Evolutionary conservation across 2,113 vertebrate genomes (phyloP).

Genomic region (Enhydra lutris): DNA sequence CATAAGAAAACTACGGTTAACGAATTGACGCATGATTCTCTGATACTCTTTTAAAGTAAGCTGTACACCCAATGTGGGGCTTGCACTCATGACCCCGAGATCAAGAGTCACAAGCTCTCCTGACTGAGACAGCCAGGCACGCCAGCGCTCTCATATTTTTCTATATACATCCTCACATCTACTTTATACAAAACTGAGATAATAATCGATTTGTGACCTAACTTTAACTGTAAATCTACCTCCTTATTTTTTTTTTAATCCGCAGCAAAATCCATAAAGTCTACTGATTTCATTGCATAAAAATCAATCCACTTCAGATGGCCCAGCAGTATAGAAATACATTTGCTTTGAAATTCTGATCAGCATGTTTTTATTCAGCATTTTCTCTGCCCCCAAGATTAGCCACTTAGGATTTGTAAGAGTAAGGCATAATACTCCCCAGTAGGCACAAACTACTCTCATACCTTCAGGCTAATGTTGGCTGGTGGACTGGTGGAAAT

Average conservation of each 20-base stretch:
- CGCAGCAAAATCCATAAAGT: background rate
- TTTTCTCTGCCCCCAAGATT: background rate
- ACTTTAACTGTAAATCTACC: slow-evolving; percentile 23
- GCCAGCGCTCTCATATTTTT: background rate
- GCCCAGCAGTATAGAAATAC: background rate
- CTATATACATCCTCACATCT: background rate
- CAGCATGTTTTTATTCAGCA: background rate
- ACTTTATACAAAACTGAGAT: background rate
- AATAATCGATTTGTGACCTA: background rate
- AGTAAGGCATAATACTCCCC: background rate
- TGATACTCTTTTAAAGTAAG: background rate
- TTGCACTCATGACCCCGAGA: background rate
- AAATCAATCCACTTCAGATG: slow-evolving; percentile 46
- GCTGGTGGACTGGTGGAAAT: background rate
- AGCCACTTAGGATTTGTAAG: background rate
- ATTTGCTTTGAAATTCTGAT: slow-evolving; percentile 51
- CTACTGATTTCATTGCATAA: slow-evolving; percentile 26
- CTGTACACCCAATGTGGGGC: background rate
- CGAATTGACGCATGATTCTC: background rate
- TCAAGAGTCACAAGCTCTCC: background rate
- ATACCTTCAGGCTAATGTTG: background rate
- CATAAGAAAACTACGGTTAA: background rate
- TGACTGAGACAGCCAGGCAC: background rate
- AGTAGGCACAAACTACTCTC: background rate
- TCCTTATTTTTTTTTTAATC: slow-evolving; percentile 21